Evolutionary conservation across 2,113 vertebrate genomes (phyloP), one percentile per base, ranked within the genome.

Genomic region (Laterallus jamaicensis): DNA sequence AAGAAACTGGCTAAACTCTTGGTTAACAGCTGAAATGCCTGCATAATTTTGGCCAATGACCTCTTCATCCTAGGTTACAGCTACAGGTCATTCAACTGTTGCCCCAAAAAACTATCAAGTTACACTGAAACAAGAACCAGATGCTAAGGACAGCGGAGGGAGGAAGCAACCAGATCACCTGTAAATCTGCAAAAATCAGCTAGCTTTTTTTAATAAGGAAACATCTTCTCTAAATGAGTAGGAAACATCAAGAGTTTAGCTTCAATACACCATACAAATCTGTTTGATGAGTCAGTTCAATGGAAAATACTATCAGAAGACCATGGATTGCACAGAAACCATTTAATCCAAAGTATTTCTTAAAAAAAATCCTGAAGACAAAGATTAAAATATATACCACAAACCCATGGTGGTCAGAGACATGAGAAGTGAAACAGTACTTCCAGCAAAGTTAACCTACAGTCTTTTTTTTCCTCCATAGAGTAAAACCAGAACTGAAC

Each of bases 1-100:
- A 92, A 92, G 83, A 92, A 93, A 96, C 62, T 47, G 90, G 82
- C 68, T 58, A 76, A 76, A 77, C 68, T 86, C 69, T 82, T 63
- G 40, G 81, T 93, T 93, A 95, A 54, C 60, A 91, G 83, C 56
- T 93, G 90, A 96, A 93, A 94, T 52, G 66, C 15, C 54, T 64
- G 31, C 15, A 15, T 71, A 18, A 66, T 62, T 86, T 81, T 82
- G 69, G 80, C 35, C 47, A 82, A 42, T 40, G 29, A 93, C 52
- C 56, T 91, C 67, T 67, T 86, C 83, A 63, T 60, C n/a, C 78
- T 26, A 84, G 49, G 87, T 79, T 69, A 58, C 15, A 90, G 52
- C 68, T 83, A 80, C 79, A 78, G 14, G 56, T 94, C 60, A 78
- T 58, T 88, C 54, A 87, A 63, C 42, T 29, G 37, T 8, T 71